phyloP scores from a whole-genome alignment of 2,888 invertebrate species.

The Vandiemenella viatica region DNA sequence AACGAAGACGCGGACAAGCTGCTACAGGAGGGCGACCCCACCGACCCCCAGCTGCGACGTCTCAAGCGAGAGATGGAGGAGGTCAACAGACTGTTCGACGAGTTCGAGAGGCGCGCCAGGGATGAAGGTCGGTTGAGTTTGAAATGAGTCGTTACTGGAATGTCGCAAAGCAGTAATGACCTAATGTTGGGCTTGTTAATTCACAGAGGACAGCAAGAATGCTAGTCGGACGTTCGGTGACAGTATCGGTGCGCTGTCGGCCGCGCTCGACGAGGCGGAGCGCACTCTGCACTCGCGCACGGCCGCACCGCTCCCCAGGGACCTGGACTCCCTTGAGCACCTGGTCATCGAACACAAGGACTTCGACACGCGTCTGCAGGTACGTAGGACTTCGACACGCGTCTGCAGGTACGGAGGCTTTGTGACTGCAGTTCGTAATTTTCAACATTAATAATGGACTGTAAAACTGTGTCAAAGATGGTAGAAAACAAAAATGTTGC shows the following conservation, averaged over 20 bases:
- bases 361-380: slow-evolving; percentile 65
- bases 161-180: too few species aligned
- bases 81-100: slow-evolving; percentile 85
- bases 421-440: background rate
- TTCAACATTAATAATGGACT: too few species aligned
- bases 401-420: slow-evolving; percentile 37
- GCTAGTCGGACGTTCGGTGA: slow-evolving; percentile 72
- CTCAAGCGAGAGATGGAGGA: slow-evolving; percentile 86
- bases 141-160: background rate
- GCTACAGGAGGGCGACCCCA: slow-evolving; percentile 87
- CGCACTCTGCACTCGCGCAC: slow-evolving; percentile 68
- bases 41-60: slow-evolving; percentile 79
- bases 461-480: too few species aligned
- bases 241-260: slow-evolving; percentile 61
- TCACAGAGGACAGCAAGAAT: slow-evolving; percentile 71
- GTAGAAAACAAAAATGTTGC: too few species aligned
- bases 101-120: slow-evolving; percentile 74
- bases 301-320: slow-evolving; percentile 71
- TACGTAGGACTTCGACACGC: slow-evolving; percentile 70
- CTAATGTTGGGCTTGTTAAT: background rate
- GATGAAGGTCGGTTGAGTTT: slow-evolving; percentile 50
- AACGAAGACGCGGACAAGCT: slow-evolving; percentile 97
- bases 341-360: slow-evolving; percentile 77
- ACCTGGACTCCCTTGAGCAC: slow-evolving; percentile 72
- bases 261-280: slow-evolving; percentile 73